Evolutionary conservation across 2,888 invertebrate species (phyloP).

Genomic region (Philereme transversata): DNA sequence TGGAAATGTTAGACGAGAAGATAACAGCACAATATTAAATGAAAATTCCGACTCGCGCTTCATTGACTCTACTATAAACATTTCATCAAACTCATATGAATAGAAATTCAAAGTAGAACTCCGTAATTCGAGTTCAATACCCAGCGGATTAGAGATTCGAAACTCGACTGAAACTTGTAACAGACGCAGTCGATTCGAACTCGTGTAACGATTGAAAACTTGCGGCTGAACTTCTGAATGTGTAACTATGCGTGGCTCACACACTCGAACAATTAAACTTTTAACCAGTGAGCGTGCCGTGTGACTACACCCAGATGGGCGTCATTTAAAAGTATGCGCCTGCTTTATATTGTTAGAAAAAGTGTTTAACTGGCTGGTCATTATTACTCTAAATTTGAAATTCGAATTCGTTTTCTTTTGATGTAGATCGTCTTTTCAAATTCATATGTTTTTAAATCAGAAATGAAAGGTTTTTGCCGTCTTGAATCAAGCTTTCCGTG

Average conservation of each 20-base stretch:
- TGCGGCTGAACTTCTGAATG: slow-evolving; percentile 22
- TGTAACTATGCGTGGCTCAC: slow-evolving; percentile 18
- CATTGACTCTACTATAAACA: slow-evolving; percentile 2
- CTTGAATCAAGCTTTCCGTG: no score
- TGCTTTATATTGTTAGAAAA: no score
- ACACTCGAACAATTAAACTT: slow-evolving; percentile 6
- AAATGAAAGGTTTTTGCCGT: no score
- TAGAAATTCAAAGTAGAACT: slow-evolving; percentile 13
- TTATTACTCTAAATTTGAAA: no score
- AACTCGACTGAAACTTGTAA: slow-evolving; percentile 25
- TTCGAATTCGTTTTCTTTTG: no score
- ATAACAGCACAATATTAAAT: background rate
- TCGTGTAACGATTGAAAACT: slow-evolving; percentile 30
- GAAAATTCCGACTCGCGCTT: background rate
- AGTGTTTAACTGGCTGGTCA: no score
- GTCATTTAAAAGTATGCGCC: no score
- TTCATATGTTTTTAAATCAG: no score
- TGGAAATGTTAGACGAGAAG: background rate
- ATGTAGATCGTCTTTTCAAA: no score
- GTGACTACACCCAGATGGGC: no score
- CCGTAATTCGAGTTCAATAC: slow-evolving; percentile 25
- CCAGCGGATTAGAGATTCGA: slow-evolving; percentile 12
- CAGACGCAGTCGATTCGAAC: slow-evolving; percentile 31
- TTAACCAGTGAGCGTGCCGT: slow-evolving; percentile 1
- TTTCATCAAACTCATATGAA: slow-evolving; percentile 22